Evolutionary conservation across 2,113 vertebrate genomes (phyloP).

Genomic region (Prunella himalayana): DNA sequence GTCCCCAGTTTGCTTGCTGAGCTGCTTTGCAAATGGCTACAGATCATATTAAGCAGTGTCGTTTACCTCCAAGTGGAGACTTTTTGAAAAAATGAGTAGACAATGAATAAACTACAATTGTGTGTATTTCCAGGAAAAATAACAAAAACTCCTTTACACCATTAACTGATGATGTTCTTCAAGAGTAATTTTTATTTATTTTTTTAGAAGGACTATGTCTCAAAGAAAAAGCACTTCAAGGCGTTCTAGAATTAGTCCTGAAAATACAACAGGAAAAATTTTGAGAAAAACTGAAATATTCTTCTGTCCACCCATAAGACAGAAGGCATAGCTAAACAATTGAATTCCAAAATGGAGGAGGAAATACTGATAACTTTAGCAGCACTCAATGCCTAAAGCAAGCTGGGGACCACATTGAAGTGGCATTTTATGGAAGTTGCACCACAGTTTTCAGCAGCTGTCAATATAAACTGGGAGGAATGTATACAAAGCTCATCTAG

Average conservation of each 20-base stretch:
- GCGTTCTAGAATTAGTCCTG: background rate
- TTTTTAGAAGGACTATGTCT: background rate
- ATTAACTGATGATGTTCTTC: background rate
- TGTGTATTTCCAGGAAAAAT: background rate
- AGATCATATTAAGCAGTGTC: background rate
- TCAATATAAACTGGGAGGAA: background rate
- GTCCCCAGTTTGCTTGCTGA: background rate
- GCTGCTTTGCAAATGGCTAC: background rate
- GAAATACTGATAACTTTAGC: background rate
- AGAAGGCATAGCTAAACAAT: background rate
- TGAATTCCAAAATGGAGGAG: background rate
- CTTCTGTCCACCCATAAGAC: background rate
- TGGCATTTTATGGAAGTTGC: background rate
- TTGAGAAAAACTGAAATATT: background rate
- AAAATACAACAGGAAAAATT: background rate
- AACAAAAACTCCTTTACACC: background rate
- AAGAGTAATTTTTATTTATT: background rate
- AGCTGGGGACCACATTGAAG: accelerated
- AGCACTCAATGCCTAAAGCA: background rate
- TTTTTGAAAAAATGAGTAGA: background rate
- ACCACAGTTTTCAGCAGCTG: background rate
- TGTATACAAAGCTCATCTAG: background rate
- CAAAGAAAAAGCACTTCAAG: background rate
- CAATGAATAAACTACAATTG: background rate
- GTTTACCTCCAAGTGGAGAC: background rate